Base-by-base conservation (phyloP, 1,140 invertebrate species). In the Sycobia sp. region DNA sequence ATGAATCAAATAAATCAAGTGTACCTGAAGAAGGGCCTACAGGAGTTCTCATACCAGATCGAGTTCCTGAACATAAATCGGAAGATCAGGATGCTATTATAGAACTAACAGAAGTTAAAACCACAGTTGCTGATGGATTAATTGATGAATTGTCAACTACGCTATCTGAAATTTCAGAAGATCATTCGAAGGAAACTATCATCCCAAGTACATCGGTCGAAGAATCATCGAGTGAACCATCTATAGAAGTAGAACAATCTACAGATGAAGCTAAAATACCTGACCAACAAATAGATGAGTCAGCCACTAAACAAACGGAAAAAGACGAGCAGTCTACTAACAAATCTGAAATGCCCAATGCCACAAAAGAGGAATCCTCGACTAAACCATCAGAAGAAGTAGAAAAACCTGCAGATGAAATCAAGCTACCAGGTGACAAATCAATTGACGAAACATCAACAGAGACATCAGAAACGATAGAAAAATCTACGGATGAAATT, bases 61-160 rank as follows among this genome's bases (percentile, higher is more conserved):
- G 73, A 36, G 67, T 69, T 25, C 77, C 78, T 14, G 78, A 71
- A 46, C 70, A 71, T 8, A 80, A 79, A 47, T 71, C 74, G 13
- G 79, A 80, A 63, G 76, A 79, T 23, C 71, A 72, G 25, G 72
- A 74, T 29, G 59, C 71, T 0, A 69, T 76, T 0, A 41, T 67
- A 18, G 67, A 68, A 18, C 39, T 72, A 1, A 72, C 71, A 0
- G 65, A 76, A 57, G 67, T 58, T 18, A 72, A 69, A 16, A 14
- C 47, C 8, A 47, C 60, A 13, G 54, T 47, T 36, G 67, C 62
- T 16, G 67, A 39, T 57, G 64, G 69, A 44, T 34, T 59, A 3
- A 58, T 72, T 2, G 54, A 71, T 25, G 73, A 56, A 55, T 41
- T 69, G 0, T 58, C 71, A 0, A 64, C 59, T 34, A 14, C 60